These are phyloP conservation scores for Salminus brasiliensis DNA, from an alignment of 2,113 vertebrate genomes.

Conservation along the genomic window DNA sequence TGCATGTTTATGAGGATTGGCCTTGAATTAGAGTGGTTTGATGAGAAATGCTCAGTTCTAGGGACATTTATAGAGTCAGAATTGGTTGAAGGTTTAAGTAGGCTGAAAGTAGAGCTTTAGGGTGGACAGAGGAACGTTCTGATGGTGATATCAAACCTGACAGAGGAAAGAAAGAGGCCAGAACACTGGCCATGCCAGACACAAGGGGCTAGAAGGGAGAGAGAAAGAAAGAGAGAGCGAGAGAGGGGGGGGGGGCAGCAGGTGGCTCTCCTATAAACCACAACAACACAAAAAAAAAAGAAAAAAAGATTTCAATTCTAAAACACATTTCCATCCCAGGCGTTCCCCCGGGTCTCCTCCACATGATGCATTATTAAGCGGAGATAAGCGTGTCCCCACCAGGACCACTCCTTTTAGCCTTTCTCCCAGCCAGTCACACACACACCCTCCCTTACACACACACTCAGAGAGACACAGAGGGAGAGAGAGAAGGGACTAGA, in stretches of 20 bases:
- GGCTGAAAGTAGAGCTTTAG: background rate
- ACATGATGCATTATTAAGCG: conserved; percentile 45
- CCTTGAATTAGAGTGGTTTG: too few relatives aligned
- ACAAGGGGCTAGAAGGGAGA: background rate
- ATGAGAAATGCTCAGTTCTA: too few relatives aligned
- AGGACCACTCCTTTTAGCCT: background rate
- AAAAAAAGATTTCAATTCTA: conserved; percentile 24
- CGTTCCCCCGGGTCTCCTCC: conserved; percentile 10
- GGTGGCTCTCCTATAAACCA: conserved; percentile 32
- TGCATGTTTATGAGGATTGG: too few relatives aligned
- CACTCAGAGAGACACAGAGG: background rate
- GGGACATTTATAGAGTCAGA: too few relatives aligned
- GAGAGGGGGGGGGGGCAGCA: conserved; percentile 27
- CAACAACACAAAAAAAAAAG: background rate
- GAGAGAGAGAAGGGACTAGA: background rate
- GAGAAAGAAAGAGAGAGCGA: background rate
- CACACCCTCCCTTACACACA: conserved; percentile 16
- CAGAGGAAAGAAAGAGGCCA: background rate
- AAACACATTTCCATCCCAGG: conserved; percentile 37
- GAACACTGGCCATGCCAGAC: background rate
- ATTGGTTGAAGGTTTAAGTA: too few relatives aligned
- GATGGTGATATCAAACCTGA: too few relatives aligned
- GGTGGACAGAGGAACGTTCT: too few relatives aligned
- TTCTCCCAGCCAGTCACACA: conserved; percentile 12
- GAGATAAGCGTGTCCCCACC: conserved; percentile 20